Conservation (phyloP, 1,140 invertebrate genomes). For the Homarus americanus region DNA sequence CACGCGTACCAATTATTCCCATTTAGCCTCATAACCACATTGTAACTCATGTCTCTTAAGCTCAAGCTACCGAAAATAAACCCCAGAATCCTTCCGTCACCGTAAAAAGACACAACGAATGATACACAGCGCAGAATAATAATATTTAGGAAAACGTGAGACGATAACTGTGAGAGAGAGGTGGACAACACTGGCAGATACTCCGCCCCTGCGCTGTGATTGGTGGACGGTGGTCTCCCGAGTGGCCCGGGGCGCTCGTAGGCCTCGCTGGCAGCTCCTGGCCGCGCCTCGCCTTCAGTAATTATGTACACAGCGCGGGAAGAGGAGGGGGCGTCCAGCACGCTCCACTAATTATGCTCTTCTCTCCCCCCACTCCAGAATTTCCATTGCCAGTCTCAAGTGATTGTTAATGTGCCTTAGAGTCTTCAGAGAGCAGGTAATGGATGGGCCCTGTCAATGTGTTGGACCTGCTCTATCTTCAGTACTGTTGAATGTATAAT, state of each 20-base stretch:
- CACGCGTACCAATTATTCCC: slow-evolving; percentile 8
- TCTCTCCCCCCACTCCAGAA: background rate
- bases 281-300: slow-evolving; percentile 44
- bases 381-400: too few species aligned
- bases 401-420: too few species aligned
- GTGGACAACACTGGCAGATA: slow-evolving; percentile 37
- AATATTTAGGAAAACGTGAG: background rate
- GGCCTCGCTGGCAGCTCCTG: slow-evolving; percentile 37
- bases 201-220: slow-evolving; percentile 57
- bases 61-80: background rate
- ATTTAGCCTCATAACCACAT: background rate
- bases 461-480: too few species aligned
- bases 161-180: background rate
- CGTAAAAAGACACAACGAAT: background rate
- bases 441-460: too few species aligned
- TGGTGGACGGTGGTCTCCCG: slow-evolving; percentile 55
- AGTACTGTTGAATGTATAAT: too few species aligned
- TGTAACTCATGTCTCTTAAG: background rate
- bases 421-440: too few species aligned
- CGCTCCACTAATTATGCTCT: slow-evolving; percentile 21
- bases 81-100: background rate
- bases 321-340: background rate
- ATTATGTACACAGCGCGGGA: slow-evolving; percentile 38
- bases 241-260: slow-evolving; percentile 44
- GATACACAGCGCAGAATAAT: background rate